phyloP scores from a whole-genome alignment of 1,140 invertebrate genomes.

The Bombus pascuorum region DNA sequence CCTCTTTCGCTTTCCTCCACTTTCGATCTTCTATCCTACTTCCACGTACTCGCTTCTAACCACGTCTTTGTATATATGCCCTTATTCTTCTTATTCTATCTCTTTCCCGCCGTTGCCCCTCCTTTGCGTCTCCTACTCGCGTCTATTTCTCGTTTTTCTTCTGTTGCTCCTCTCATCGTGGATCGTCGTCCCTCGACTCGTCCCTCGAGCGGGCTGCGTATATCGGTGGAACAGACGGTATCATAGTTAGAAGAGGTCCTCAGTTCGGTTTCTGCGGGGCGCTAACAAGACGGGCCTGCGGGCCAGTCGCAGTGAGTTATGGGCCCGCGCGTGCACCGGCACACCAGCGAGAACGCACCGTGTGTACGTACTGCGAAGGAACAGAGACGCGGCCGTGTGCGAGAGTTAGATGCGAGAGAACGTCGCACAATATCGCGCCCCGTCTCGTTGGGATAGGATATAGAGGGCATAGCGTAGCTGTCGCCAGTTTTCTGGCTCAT shows the following conservation, averaged over 20 bases:
- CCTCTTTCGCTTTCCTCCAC: conserved; percentile 14
- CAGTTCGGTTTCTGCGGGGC: conserved; percentile 68
- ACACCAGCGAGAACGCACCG: conserved; percentile 60
- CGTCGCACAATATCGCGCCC: conserved; percentile 62
- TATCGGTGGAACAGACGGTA: conserved; percentile 61
- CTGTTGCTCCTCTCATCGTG: conserved; percentile 4
- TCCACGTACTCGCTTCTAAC: background rate
- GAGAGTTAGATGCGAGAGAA: conserved; percentile 31
- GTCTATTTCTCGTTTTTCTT: conserved; percentile 23
- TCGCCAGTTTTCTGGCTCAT: conserved; percentile 83
- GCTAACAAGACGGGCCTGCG: conserved; percentile 75
- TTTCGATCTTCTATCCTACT: background rate
- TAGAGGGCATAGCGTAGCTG: conserved; percentile 77
- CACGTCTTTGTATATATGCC: background rate
- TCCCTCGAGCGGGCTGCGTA: conserved; percentile 29
- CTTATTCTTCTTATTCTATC: background rate
- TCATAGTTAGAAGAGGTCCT: conserved; percentile 69
- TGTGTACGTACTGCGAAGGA: conserved; percentile 34
- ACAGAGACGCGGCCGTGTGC: conserved; percentile 19
- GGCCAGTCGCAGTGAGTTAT: conserved; percentile 74
- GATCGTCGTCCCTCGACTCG: background rate
- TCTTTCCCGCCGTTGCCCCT: too few relatives aligned
- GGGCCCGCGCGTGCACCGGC: conserved; percentile 66
- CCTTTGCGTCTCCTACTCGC: background rate
- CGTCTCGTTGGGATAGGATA: conserved; percentile 71